phyloP scores from a whole-genome alignment of 2,888 invertebrate species.

The Bhutanitis thaidina region DNA sequence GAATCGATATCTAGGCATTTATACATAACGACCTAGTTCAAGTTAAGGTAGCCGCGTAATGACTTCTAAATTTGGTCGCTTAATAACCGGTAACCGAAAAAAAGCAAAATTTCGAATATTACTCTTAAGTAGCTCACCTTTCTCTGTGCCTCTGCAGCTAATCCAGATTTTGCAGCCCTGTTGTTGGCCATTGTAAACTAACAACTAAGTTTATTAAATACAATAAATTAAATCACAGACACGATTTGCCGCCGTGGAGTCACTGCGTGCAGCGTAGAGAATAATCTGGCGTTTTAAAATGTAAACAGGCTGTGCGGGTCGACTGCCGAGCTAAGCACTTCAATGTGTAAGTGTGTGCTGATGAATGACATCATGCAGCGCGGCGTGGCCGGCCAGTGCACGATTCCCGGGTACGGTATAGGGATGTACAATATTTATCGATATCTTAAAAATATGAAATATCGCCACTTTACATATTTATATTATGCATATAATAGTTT shows the following conservation, averaged over 20 bases:
- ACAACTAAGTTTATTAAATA: slow-evolving; percentile 45
- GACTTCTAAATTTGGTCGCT: slow-evolving; percentile 33
- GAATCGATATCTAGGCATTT: slow-evolving; percentile 51
- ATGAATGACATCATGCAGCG: slow-evolving; percentile 74
- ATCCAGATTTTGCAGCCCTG: slow-evolving; percentile 94
- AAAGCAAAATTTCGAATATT: slow-evolving; percentile 21
- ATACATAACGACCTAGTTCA: slow-evolving; percentile 37
- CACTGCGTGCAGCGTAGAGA: slow-evolving; percentile 48
- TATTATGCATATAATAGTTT: too few relatives aligned
- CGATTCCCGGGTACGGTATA: slow-evolving; percentile 29
- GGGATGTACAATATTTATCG: slow-evolving; percentile 19
- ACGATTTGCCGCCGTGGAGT: slow-evolving; percentile 60
- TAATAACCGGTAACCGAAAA: slow-evolving; percentile 33
- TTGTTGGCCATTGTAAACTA: slow-evolving; percentile 85
- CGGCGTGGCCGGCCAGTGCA: slow-evolving; percentile 43
- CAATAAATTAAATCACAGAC: slow-evolving; percentile 69
- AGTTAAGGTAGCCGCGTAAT: slow-evolving; percentile 26
- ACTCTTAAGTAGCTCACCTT: slow-evolving; percentile 85
- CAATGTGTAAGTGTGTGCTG: slow-evolving; percentile 69
- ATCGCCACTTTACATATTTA: too few relatives aligned
- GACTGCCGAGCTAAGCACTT: slow-evolving; percentile 47
- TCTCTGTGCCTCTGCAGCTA: slow-evolving; percentile 96
- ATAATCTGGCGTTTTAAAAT: slow-evolving; percentile 39
- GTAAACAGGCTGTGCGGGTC: slow-evolving; percentile 65
- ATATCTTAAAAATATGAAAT: not conserved